Percentiles rank a stretch among this genome's conserved stretches.
Evolutionary conservation across 2,113 vertebrate genomes (phyloP).

Genomic region (Lynx canadensis): DNA sequence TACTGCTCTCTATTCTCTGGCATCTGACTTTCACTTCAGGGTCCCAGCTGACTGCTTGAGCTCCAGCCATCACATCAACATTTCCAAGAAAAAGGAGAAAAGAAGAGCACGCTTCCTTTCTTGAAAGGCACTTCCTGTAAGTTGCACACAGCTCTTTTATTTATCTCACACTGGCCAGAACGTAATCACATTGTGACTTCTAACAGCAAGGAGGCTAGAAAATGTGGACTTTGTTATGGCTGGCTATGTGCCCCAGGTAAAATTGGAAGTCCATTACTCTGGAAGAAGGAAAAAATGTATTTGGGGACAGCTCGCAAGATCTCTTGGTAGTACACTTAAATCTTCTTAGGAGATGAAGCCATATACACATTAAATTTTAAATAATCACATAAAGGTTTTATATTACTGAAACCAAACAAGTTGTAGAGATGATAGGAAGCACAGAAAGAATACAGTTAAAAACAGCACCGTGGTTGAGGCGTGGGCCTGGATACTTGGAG

Average conservation of each 20-base stretch:
- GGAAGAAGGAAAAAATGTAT: neutral
- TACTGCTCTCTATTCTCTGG: neutral
- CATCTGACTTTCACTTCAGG: neutral
- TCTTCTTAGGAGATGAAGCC: constrained; percentile 33
- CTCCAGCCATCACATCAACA: neutral
- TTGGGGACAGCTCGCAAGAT: neutral
- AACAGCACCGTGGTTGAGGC: neutral
- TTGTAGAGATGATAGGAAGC: neutral
- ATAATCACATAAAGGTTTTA: neutral
- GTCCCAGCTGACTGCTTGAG: neutral
- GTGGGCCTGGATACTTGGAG: neutral
- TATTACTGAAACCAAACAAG: constrained; percentile 7
- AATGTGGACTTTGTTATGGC: neutral
- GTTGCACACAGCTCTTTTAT: neutral
- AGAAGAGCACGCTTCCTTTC: neutral
- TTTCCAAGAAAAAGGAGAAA: neutral
- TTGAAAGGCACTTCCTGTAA: neutral
- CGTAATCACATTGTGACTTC: neutral
- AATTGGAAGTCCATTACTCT: neutral
- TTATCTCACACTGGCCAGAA: neutral
- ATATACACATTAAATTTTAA: neutral
- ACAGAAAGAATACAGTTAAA: neutral
- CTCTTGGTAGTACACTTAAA: neutral
- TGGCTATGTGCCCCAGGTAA: neutral
- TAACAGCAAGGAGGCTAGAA: neutral